These are phyloP conservation scores for Eucriotettix oculatus DNA, from an alignment of 2,888 invertebrate genomes.

Conservation along the genomic window DNA sequence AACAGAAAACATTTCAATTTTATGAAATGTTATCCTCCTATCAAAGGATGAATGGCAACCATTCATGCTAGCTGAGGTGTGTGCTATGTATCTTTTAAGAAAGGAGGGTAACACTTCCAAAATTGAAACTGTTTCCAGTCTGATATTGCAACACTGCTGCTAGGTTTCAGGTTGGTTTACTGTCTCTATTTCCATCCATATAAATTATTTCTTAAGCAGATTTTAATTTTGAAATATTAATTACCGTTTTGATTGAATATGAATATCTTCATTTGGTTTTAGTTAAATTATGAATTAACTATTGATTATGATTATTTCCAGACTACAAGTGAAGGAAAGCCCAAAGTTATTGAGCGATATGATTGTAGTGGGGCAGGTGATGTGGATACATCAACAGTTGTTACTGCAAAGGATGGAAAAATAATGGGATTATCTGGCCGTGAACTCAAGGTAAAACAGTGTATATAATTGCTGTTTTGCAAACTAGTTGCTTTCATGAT, in stretches of 20 bases:
- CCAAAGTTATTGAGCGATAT: conserved; percentile 85
- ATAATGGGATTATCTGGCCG: conserved; percentile 67
- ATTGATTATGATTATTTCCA: conserved; percentile 24
- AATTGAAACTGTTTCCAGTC: too few species aligned
- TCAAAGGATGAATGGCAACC: too few species aligned
- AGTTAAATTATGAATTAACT: not conserved
- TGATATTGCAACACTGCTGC: too few species aligned
- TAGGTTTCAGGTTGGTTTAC: too few species aligned
- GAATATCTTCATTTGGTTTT: too few species aligned
- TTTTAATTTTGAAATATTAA: not conserved
- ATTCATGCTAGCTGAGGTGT: too few species aligned
- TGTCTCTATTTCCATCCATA: not conserved
- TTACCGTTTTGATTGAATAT: not conserved
- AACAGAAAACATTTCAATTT: too few species aligned
- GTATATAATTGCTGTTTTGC: too few species aligned
- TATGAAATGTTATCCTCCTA: too few species aligned
- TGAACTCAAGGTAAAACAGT: conserved; percentile 54
- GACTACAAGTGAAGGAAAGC: conserved; percentile 74
- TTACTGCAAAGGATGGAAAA: conserved; percentile 49
- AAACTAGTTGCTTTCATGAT: too few species aligned
- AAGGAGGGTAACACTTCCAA: too few species aligned
- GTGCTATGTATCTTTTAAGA: too few species aligned
- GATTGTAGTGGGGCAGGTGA: conserved; percentile 96
- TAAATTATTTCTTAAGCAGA: not conserved
- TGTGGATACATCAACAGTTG: conserved; percentile 73